Evolutionary conservation across 2,113 vertebrate genomes (phyloP).

Genomic region (Ascaphus truei): DNA sequence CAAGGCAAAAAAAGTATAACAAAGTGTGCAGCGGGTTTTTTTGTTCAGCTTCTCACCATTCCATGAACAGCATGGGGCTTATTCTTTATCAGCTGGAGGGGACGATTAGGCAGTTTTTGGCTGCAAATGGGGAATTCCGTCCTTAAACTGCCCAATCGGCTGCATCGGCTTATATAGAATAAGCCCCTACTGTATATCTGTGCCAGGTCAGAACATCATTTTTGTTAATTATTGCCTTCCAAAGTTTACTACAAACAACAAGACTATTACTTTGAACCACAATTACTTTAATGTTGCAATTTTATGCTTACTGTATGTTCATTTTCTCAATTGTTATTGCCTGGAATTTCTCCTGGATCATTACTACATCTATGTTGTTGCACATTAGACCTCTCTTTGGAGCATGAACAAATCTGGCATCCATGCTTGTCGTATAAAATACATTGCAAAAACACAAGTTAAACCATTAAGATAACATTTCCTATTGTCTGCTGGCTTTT

Average conservation of each 20-base stretch:
- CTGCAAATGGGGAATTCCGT: too few species aligned
- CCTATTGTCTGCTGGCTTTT: background rate
- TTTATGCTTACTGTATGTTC: background rate
- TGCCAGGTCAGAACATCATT: slow-evolving; percentile 14
- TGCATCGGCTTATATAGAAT: too few species aligned
- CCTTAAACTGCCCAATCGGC: too few species aligned
- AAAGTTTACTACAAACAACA: slow-evolving; percentile 1
- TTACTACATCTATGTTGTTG: slow-evolving; percentile 30
- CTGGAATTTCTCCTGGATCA: slow-evolving; percentile 31
- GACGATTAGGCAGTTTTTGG: too few species aligned
- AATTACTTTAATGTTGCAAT: slow-evolving; percentile 23
- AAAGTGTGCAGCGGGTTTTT: background rate
- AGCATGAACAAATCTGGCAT: slow-evolving; percentile 16
- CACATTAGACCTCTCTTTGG: too few species aligned
- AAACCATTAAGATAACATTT: slow-evolving; percentile 23
- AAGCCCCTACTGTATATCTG: too few species aligned
- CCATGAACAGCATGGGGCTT: slow-evolving; percentile 6
- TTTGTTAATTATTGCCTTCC: slow-evolving; percentile 17
- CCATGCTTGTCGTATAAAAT: background rate
- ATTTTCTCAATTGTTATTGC: slow-evolving; percentile 16
- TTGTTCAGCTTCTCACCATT: background rate
- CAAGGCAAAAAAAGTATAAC: slow-evolving; percentile 6
- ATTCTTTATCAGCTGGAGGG: too few species aligned
- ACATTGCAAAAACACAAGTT: slow-evolving; percentile 13
- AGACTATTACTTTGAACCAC: too few species aligned